Conservation (phyloP, 1,140 invertebrate genomes). For the Papilio polytes region DNA sequence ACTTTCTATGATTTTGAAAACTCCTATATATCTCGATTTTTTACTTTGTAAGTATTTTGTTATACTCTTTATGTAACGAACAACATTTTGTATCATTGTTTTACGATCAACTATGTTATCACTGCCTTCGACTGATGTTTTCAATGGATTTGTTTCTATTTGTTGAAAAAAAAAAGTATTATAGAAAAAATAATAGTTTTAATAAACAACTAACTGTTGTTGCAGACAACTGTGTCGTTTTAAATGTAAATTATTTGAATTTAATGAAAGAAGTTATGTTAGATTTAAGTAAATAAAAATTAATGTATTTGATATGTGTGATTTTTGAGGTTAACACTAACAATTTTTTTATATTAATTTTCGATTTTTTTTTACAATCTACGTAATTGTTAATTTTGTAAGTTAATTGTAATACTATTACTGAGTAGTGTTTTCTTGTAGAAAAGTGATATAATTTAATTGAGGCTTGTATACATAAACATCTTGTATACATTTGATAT, state of each 20-base stretch:
- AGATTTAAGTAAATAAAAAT: constrained; percentile 60
- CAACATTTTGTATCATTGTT: constrained; percentile 44
- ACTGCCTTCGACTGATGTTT: constrained; percentile 82
- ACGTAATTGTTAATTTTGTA: constrained; percentile 53
- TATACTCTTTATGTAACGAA: constrained; percentile 53
- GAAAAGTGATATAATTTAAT: constrained; percentile 70
- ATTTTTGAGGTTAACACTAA: constrained; percentile 66
- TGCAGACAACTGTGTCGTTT: constrained; percentile 68
- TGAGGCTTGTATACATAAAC: constrained; percentile 58
- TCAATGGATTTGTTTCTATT: constrained; percentile 73
- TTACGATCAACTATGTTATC: constrained; percentile 65
- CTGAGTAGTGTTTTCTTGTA: constrained; percentile 65
- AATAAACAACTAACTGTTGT: constrained; percentile 66
- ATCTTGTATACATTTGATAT: constrained; percentile 31
- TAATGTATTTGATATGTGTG: constrained; percentile 63
- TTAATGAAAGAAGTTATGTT: constrained; percentile 71
- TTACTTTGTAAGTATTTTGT: constrained; percentile 9
- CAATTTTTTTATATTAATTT: constrained; percentile 64
- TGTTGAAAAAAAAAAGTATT: constrained; percentile 71
- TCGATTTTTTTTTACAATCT: constrained; percentile 59
- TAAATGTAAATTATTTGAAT: constrained; percentile 76
- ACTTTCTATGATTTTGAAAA: background rate
- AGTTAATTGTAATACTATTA: constrained; percentile 60
- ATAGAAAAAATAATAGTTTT: constrained; percentile 62
- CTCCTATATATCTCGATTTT: constrained; percentile 2